Percentiles rank a stretch among this genome's conserved stretches.
Evolutionary conservation across 2,797 vertebrate genomes (phyloP).

Genomic region (Sebastes vulpes): DNA sequence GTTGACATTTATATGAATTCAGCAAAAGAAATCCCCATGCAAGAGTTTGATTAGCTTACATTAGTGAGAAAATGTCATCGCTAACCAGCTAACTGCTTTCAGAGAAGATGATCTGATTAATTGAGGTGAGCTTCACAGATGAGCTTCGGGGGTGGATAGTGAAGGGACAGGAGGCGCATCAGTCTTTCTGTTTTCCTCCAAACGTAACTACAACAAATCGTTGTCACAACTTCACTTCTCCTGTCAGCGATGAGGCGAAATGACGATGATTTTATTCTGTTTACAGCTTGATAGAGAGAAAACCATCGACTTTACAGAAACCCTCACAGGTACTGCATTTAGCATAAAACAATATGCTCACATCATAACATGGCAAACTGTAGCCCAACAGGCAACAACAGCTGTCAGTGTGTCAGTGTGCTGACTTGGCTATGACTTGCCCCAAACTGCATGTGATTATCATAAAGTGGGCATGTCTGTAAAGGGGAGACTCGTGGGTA

Average conservation of each 20-base stretch:
- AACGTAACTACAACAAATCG: neutral
- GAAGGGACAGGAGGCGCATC: neutral
- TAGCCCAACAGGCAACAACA: too few species aligned
- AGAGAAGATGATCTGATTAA: neutral
- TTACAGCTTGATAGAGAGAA: neutral
- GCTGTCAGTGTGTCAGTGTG: too few species aligned
- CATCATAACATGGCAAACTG: too few species aligned
- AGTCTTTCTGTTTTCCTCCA: constrained; percentile 2
- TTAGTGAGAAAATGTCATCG: constrained; percentile 8
- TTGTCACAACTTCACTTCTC: neutral
- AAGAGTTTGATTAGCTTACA: neutral
- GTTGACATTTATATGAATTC: constrained; percentile 5
- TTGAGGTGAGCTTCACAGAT: neutral
- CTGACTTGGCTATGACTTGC: too few species aligned
- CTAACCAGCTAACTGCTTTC: neutral
- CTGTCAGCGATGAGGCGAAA: neutral
- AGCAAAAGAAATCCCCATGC: neutral
- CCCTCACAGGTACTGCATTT: too few species aligned
- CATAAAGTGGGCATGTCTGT: too few species aligned
- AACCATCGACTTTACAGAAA: neutral
- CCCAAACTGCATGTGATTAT: too few species aligned
- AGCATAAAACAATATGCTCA: too few species aligned
- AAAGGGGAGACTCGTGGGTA: too few species aligned
- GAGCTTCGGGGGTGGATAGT: neutral
- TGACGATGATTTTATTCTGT: neutral